Evolutionary conservation across 2,888 invertebrate genomes (phyloP), one percentile per base, ranked within the genome.

Genomic region (Leucophenga montana): DNA sequence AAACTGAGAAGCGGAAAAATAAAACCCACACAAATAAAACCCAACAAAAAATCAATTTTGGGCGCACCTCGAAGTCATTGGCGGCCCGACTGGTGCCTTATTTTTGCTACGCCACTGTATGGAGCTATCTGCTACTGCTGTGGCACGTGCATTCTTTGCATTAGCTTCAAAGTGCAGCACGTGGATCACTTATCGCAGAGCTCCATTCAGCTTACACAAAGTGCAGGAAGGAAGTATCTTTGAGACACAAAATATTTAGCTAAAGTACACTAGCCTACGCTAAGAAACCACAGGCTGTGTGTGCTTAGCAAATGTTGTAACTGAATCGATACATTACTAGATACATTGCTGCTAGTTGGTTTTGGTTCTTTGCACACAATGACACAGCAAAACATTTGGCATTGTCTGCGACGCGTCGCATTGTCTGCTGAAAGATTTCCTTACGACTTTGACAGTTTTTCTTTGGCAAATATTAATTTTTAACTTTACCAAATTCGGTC

Each of bases 381-480:
- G 39, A 39, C 8, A 11, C 39, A 39, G 39, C 18, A 20, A n/a
- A 53, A 22, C 14, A 27, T 57, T 27, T 57, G 62, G 27, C 71
- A 31, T 22, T 39, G 71, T 56, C 44, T 33, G 0, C 59, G 73
- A 18, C 72, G 74, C 72, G 74, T 78, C 74, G 20, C 67, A 9
- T 77, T 78, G 82, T 77, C 71, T 78, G 66, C 54, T 27, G 57
- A 27, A 31, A 68, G 20, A 68, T 73, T 72, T 71, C 62, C 54
- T 11, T 56, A 71, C 66, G 78, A 72, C 75, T 68, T 50, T 65
- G 59, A 20, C 48, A 39, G 59, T 56, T 48, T 27, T 22, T 56
- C 27, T 79, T 78, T 73, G 66, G 72, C 75, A 70, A 75, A 68
- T 73, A 72, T 71, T 72, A 69, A 73, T 68, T 44, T 66, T 64